Base-by-base conservation (phyloP, 2,113 vertebrate species). In the Chloebia gouldiae region DNA sequence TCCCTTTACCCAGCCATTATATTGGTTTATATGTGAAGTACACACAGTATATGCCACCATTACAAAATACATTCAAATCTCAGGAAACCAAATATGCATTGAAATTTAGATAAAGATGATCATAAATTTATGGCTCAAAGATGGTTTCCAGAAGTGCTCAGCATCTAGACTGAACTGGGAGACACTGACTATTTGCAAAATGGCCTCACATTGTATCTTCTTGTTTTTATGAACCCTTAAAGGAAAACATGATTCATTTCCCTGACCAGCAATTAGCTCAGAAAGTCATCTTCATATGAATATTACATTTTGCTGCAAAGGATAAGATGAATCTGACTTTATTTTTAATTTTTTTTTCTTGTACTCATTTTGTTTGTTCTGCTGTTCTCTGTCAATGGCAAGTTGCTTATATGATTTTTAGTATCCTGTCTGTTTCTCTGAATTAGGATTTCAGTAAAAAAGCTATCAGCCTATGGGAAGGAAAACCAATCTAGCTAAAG, bases 1-100 rank as follows among this genome's bases (percentile, higher is more conserved):
- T 64, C 9, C 15, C 6, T 9, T 17, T 14, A 33, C 16, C 2
- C 12, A 6, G 0, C 0, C 3, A 3, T 63, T 53, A 20, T 33
- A 21, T 28, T 44, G 39, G 16, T 18, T 80, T 71, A 37, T 25
- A 20, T n/a, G 24, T 27, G 22, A 89, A 73, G 8, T 56, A 49
- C 12, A 24, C 11, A 27, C 7, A 54, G 10, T 49, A 17, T 27
- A 56, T 51, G 9, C 10, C 9, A 28, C 12, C 6, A 20, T 39
- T 44, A 72, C 2, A 80, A 80, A 72, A 86, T 18, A 10, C 6
- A 42, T 76, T 23, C 10, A 64, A 59, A 83, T 6, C 14, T 59
- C 33, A 66, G 10, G 11, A 23, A 51, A 42, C 5, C 5, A 87
- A 81, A 50, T 56, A 42, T 16, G 4, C 13, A 50, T 8, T 4